Base-by-base conservation (phyloP, 1,140 invertebrate species). In the Anadara kagoshimensis region DNA sequence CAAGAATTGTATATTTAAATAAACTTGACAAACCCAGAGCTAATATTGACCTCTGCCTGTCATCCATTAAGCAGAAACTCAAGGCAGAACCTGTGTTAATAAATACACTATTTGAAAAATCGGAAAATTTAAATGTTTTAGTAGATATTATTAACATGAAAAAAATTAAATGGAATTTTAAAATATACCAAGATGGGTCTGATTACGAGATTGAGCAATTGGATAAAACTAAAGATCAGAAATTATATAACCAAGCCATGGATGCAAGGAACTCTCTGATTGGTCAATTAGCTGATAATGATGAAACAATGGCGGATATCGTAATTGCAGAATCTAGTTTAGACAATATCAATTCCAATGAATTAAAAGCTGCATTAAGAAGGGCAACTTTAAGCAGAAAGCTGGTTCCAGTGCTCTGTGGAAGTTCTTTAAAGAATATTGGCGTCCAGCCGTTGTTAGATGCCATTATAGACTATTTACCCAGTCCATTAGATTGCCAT, bases 1-100 rank as follows among this genome's bases (percentile, higher is more conserved):
- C 98, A 0, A 98, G 96, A 87, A 86, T 99, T 69, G 97, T 96
- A 20, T 99, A 99, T 89, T 98, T 99, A 41, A 99, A 99, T 87
- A 99, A 99, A 91, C 89, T 99, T 67, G 98, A 99, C 90, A 92
- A 98, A 84, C 86, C 93, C 83, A 95, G 94, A 8, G 94, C 97
- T 0, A 96, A 98, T 92, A 96, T 95, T 5, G 88, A 89, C 14
- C 90, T 92, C 70, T 96, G 95, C 83, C 84, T 98, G 10, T 76
- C 91, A 11, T 94, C 95, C 26, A 91, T 99, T 0, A 89, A 92
- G 79, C 86, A 92, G 0, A 97, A 97, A 89, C 91, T 99, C 4
- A 91, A 93, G 16, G 89, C 91, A 0, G 87, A 90, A 10, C 92
- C 95, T 0, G 84, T 98, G 26, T 90, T 93, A 20, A 77, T 96